Conservation (phyloP, 2,888 invertebrate species). For the Diarsia rubi region DNA sequence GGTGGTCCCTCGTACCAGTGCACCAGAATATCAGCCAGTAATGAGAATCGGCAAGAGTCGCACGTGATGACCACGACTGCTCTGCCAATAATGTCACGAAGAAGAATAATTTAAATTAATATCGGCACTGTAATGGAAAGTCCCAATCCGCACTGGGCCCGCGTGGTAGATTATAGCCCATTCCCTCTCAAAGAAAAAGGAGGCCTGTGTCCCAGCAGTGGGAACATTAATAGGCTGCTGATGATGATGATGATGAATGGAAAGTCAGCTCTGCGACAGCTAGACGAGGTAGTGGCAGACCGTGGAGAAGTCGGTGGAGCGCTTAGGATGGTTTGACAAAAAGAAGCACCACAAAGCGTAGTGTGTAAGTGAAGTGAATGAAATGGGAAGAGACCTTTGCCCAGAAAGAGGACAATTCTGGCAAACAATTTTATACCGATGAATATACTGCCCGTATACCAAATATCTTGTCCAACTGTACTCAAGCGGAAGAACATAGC, state of each 20-base stretch:
- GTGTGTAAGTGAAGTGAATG: neutral
- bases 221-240: no score
- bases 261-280: no score
- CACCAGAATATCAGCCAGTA: neutral
- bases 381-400: neutral
- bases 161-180: no score
- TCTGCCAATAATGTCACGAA: neutral
- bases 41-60: neutral
- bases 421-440: neutral
- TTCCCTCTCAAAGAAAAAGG: no score
- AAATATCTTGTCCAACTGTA: slow-evolving; percentile 14
- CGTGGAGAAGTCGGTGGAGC: neutral
- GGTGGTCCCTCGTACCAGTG: neutral
- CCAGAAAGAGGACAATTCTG: neutral
- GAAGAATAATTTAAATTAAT: neutral
- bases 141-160: no score
- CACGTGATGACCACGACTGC: neutral
- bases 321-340: neutral
- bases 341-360: neutral
- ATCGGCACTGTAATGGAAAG: neutral
- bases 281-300: no score
- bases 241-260: no score
- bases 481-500: slow-evolving; percentile 7
- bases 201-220: no score
- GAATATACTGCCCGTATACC: neutral